Base-by-base conservation (phyloP, 2,113 vertebrate species). In the Falco punctatus region DNA sequence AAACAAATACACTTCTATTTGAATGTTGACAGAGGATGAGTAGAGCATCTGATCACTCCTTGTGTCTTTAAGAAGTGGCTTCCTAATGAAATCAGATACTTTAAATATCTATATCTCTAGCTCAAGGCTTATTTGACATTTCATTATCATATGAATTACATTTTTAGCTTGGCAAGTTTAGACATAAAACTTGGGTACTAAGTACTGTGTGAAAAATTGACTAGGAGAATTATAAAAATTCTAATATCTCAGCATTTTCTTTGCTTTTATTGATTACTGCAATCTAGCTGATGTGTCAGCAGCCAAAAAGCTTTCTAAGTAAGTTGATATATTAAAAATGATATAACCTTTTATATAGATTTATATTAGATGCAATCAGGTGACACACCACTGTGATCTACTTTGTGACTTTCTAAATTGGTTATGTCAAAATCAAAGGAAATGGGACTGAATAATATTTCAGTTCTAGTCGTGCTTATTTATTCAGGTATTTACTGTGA, bases 381-480 rank as follows among this genome's bases (percentile, higher is more conserved):
- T 96, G 74, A 92, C 86, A 92, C 15, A 87, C 54, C 65, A 82
- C 64, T 57, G 22, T 91, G 74, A 88, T 98, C 66, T 95, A 83
- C 67, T 69, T 65, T 92, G 87, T 93, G 82, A 96, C 74, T 81
- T 93, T 81, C 46, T 75, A 94, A 92, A 96, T 44, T 81, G 81
- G 48, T 95, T 94, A 86, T 94, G 65, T 96, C 73, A 97, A 96
- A 97, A 97, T 97, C 70, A 96, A 96, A 96, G 95, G 61, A 96
- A 97, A 94, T 97, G 90, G 23, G 16, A 57, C 52, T 93, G 82
- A 94, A 86, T 89, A 95, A 92, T 95, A 88, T 90, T 96, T 97
- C 58, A 75, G 40, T 81, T 13, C 52, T 89, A 54, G 46, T 59
- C 88, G 27, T 66, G 86, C 51, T 92, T 92, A 96, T 80, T 97